Evolutionary conservation across 1,140 invertebrate species (phyloP).

Genomic region (Eriosoma lanigerum): DNA sequence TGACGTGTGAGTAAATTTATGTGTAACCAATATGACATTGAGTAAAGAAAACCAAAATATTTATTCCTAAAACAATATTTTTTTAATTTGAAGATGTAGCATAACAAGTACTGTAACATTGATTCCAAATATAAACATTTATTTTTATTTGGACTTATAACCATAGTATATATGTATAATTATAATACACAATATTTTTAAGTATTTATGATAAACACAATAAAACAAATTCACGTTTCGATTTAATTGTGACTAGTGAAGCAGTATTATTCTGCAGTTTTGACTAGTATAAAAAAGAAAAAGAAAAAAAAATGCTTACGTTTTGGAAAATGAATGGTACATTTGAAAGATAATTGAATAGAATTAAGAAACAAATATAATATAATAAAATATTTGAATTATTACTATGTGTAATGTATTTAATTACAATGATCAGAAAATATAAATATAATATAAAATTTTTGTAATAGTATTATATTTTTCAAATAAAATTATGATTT

Average conservation of each 20-base stretch:
- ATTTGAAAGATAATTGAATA: slow-evolving; percentile 24
- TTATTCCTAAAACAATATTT: slow-evolving; percentile 13
- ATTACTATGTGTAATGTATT: not conserved
- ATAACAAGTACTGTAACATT: not conserved
- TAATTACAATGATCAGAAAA: too few species aligned
- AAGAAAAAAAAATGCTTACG: slow-evolving; percentile 6
- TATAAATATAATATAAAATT: too few species aligned
- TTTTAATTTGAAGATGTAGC: slow-evolving; percentile 20
- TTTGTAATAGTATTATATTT: too few species aligned
- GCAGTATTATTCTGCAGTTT: not conserved
- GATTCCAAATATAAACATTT: slow-evolving; percentile 18
- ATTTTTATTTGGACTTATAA: slow-evolving; percentile 35
- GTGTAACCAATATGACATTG: not conserved
- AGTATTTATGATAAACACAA: slow-evolving; percentile 31
- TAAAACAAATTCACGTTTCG: slow-evolving; percentile 39
- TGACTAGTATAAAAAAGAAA: slow-evolving; percentile 44
- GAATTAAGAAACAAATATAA: slow-evolving; percentile 10
- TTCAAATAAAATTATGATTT: too few species aligned
- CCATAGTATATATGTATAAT: slow-evolving; percentile 31
- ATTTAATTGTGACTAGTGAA: slow-evolving; percentile 48
- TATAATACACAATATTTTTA: slow-evolving; percentile 40
- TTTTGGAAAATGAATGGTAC: slow-evolving; percentile 48
- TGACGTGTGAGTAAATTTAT: not conserved
- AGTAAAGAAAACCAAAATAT: slow-evolving; percentile 16
- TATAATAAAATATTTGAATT: not conserved